Evolutionary conservation across 2,888 invertebrate genomes (phyloP).

Genomic region (Drosophila ochracea): DNA sequence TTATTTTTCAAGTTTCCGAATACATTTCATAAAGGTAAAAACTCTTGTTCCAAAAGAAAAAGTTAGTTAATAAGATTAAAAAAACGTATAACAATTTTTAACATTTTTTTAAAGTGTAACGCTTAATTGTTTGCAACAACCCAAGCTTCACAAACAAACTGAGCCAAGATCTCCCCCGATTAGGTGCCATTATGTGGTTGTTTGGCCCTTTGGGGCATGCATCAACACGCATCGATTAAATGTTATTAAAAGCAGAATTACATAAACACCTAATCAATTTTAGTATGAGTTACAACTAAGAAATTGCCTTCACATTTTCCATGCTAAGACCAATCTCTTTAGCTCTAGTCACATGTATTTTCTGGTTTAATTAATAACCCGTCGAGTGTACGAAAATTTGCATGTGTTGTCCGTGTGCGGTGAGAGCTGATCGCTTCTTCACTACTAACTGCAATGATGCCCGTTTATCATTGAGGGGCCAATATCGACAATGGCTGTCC

Average conservation of each 20-base stretch:
- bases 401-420: slow-evolving; percentile 46
- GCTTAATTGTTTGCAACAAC: slow-evolving; percentile 61
- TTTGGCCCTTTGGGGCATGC: slow-evolving; percentile 48
- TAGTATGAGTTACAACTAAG: slow-evolving; percentile 42
- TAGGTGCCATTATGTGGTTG: slow-evolving; percentile 46
- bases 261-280: slow-evolving; percentile 74
- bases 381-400: slow-evolving; percentile 60
- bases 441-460: slow-evolving; percentile 42
- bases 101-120: slow-evolving; percentile 4
- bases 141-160: slow-evolving; percentile 10
- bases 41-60: neutral
- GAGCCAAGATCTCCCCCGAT: slow-evolving; percentile 1
- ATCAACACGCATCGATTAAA: slow-evolving; percentile 67
- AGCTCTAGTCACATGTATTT: slow-evolving; percentile 37
- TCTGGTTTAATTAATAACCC: slow-evolving; percentile 71
- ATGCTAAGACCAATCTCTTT: slow-evolving; percentile 6
- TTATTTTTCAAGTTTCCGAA: neutral
- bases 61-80: neutral
- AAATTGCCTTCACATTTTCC: slow-evolving; percentile 32
- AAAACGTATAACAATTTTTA: too few species aligned
- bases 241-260: slow-evolving; percentile 69
- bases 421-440: slow-evolving; percentile 52
- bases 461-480: slow-evolving; percentile 65
- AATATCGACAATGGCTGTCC: slow-evolving; percentile 32
- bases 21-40: neutral